A percentile compares a stretch with the other conserved stretches of the same genome.
Evolutionary conservation across 2,888 invertebrate genomes (phyloP).

Genomic region (Bellardia bayeri): DNA sequence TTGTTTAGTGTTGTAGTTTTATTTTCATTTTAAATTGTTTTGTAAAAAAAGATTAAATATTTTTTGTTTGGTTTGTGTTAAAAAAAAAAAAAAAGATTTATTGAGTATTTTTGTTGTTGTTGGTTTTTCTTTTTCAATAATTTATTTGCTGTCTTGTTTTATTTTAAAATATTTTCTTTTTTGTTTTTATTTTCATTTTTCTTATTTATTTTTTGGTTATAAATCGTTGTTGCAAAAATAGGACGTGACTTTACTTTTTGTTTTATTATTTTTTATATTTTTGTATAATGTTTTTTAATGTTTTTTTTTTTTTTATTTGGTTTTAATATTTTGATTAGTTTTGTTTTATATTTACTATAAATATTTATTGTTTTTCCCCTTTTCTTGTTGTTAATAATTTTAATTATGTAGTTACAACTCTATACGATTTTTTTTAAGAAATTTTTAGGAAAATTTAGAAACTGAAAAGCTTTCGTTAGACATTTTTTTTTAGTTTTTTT

Average conservation of each 20-base stretch:
- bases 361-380: conserved; percentile 73
- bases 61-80: conserved; percentile 66
- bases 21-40: conserved; percentile 43
- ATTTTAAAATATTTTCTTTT: conserved; percentile 72
- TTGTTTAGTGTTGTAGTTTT: conserved; percentile 58
- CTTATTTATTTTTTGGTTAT: conserved; percentile 77
- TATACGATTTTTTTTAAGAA: conserved; percentile 70
- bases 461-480: no score
- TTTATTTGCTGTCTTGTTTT: conserved; percentile 73
- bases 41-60: conserved; percentile 72
- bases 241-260: conserved; percentile 82
- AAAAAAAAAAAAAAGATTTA: conserved; percentile 42
- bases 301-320: conserved; percentile 55
- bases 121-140: conserved; percentile 53
- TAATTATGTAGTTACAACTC: conserved; percentile 46
- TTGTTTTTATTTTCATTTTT: conserved; percentile 72
- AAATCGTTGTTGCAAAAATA: conserved; percentile 84
- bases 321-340: conserved; percentile 68
- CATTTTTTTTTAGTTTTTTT: no score
- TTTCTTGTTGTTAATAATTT: conserved; percentile 9
- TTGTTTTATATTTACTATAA: conserved; percentile 66
- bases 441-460: no score
- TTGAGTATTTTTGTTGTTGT: conserved; percentile 71
- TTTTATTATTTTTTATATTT: conserved; percentile 75
- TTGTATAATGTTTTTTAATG: conserved; percentile 73